phyloP scores from a whole-genome alignment of 2,888 invertebrate genomes.

The Callyntrura guangdongensis region DNA sequence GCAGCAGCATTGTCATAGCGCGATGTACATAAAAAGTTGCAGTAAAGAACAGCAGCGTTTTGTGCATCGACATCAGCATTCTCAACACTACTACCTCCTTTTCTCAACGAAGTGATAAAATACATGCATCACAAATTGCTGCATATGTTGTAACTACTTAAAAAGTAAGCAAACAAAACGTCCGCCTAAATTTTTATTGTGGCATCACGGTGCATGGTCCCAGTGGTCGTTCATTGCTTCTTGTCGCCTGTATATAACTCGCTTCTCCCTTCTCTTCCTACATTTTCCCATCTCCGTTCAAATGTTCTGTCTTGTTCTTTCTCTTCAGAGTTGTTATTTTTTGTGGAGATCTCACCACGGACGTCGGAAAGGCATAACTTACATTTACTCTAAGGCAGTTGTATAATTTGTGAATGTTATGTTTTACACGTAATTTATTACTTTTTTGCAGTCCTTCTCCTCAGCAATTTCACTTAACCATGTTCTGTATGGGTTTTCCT shows the following conservation, averaged over 20 bases:
- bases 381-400: slow-evolving; percentile 18
- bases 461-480: slow-evolving; percentile 32
- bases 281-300: neutral
- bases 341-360: slow-evolving; percentile 17
- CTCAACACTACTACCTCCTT: slow-evolving; percentile 26
- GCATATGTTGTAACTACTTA: slow-evolving; percentile 36
- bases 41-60: slow-evolving; percentile 31
- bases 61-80: slow-evolving; percentile 40
- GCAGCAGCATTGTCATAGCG: slow-evolving; percentile 21
- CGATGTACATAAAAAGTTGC: slow-evolving; percentile 23
- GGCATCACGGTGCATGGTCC: slow-evolving; percentile 40
- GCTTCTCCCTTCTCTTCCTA: neutral
- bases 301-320: slow-evolving; percentile 8
- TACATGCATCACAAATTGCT: slow-evolving; percentile 70
- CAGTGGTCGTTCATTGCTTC: slow-evolving; percentile 42
- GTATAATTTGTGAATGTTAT: slow-evolving; percentile 68
- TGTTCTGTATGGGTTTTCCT: neutral
- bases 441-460: slow-evolving; percentile 72
- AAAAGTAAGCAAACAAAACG: slow-evolving; percentile 73
- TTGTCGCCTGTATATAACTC: too few species aligned
- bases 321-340: neutral
- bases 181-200: slow-evolving; percentile 37
- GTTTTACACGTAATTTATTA: slow-evolving; percentile 62
- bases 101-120: slow-evolving; percentile 56
- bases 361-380: slow-evolving; percentile 16